These are phyloP conservation scores for Eupsilia transversa DNA, from an alignment of 2,888 invertebrate genomes.

Conservation along the genomic window DNA sequence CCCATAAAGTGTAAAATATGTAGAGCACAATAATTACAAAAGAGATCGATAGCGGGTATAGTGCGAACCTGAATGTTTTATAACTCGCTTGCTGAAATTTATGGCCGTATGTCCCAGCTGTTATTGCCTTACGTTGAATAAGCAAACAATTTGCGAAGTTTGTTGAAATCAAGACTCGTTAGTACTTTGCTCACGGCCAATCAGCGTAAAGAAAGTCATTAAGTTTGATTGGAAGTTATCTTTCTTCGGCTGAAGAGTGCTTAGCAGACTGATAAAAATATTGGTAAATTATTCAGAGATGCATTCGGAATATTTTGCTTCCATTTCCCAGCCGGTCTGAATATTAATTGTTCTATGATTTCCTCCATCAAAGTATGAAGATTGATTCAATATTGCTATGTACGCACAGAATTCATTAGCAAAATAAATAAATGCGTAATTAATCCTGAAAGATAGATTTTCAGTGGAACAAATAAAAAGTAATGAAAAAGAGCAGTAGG, in stretches of 20 bases:
- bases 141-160: constrained; percentile 77
- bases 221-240: constrained; percentile 72
- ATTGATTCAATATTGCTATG: constrained; percentile 37
- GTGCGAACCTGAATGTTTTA: constrained; percentile 57
- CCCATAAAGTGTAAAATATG: constrained; percentile 64
- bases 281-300: constrained; percentile 49
- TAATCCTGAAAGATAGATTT: constrained; percentile 47
- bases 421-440: constrained; percentile 48
- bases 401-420: constrained; percentile 35
- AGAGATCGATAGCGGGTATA: constrained; percentile 58
- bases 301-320: constrained; percentile 41
- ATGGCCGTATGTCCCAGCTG: constrained; percentile 65
- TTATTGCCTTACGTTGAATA: constrained; percentile 72
- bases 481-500: constrained; percentile 46
- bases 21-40: constrained; percentile 65
- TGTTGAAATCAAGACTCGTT: constrained; percentile 75
- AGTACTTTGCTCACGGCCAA: constrained; percentile 75
- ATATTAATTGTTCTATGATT: constrained; percentile 41
- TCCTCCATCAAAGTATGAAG: constrained; percentile 31
- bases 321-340: constrained; percentile 22
- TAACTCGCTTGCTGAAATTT: constrained; percentile 60
- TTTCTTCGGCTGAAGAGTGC: constrained; percentile 52
- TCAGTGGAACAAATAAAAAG: constrained; percentile 35
- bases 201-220: constrained; percentile 76
- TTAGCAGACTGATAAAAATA: constrained; percentile 56